Evolutionary conservation across 2,888 invertebrate genomes (phyloP), one percentile per base, ranked within the genome.

Genomic region (Leptogaster cylindrica): DNA sequence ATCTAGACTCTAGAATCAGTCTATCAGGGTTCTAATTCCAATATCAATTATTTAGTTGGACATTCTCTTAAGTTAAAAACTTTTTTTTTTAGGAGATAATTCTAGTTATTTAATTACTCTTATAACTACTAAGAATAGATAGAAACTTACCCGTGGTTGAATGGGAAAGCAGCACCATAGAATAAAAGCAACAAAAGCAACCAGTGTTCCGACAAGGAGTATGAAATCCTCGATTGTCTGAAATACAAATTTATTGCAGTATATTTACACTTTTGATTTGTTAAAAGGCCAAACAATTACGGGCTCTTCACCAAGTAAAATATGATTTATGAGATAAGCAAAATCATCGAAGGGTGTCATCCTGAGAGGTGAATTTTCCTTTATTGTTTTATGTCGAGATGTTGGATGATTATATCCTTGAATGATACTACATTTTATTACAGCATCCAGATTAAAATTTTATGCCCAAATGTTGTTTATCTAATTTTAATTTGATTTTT

Each of bases 101-200:
- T 10, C 41, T 12, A 6, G 6, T 10, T 5, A 8, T 41, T 5
- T 41, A 25, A 51, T 28, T 27, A 51, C 16, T 28, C 18, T 25
- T 10, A 51, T 28, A 51, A 7, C 31, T 7, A 31, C n/a, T n/a
- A n/a, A n/a, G 12, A 36, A 36, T 3, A 36, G 12, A 36, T n/a
- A 10, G 12, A 52, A 10, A 66, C 70, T 64, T 77, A 79, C 83
- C 77, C 83, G 83, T 55, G 83, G 83, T 70, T 83, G 83, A 71
- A 84, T 82, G 66, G 87, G 87, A 76, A 87, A 87, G 75, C 86
- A 87, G 75, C 87, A 87, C 87, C 87, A 87, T 25, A 87, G 77
- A 68, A 87, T 83, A 75, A 87, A 87, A 23, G 87, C 87, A 69
- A 87, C 82, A 75, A 87, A 87, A 51, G 87, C 87, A 67, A 87